Conservation (phyloP, 2,113 vertebrate genomes). For the Nothoprocta pentlandii region DNA sequence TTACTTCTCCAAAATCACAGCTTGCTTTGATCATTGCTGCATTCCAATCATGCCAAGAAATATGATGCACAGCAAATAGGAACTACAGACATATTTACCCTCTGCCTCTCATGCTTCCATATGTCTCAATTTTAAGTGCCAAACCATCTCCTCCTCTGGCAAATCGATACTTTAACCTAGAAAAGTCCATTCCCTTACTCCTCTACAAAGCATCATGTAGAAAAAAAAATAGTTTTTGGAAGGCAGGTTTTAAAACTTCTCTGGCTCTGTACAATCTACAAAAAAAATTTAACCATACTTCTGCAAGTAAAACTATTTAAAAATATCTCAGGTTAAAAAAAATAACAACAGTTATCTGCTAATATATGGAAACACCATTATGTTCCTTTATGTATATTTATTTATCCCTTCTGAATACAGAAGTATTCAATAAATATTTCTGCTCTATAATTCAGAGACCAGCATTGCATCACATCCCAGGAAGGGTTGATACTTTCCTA, state of each 20-base stretch:
- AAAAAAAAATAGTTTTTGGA: not conserved
- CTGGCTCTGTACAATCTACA: not conserved
- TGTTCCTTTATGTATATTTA: not conserved
- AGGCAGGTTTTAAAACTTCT: not conserved
- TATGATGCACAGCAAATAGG: not conserved
- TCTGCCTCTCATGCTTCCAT: conserved; percentile 9
- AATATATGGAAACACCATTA: not conserved
- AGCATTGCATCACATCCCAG: not conserved
- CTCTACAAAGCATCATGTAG: not conserved
- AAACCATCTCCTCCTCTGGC: not conserved
- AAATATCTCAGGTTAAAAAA: not conserved
- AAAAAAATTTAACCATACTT: not conserved
- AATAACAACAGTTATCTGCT: not conserved
- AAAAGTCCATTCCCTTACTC: not conserved
- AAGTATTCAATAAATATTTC: not conserved
- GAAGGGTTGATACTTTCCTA: not conserved
- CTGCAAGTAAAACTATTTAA: not conserved
- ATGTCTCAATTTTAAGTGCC: not conserved
- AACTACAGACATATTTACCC: not conserved
- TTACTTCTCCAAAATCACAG: not conserved
- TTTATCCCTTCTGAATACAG: not conserved
- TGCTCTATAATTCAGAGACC: not conserved
- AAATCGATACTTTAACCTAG: not conserved
- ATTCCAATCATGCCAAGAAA: conserved; percentile 11
- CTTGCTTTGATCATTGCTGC: not conserved